Evolutionary conservation across 2,797 vertebrate genomes (phyloP).

Genomic region (Cephalopachus bancanus): DNA sequence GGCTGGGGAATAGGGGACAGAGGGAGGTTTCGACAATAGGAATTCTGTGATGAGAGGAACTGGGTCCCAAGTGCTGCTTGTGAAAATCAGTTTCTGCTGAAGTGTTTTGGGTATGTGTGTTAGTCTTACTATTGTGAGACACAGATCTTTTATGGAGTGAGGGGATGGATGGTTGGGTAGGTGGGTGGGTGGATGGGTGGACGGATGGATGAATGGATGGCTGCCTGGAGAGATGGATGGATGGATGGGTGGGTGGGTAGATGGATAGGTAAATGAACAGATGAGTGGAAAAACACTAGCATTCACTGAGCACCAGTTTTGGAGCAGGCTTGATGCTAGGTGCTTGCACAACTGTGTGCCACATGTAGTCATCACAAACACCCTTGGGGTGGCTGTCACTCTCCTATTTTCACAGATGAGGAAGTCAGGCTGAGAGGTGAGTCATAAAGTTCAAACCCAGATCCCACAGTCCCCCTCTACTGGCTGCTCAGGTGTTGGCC

Average conservation of each 20-base stretch:
- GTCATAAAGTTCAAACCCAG: background rate
- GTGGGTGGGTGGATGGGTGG: background rate
- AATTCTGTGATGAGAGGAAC: background rate
- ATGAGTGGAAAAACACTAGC: background rate
- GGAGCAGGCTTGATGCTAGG: too few relatives aligned
- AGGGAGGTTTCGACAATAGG: too few relatives aligned
- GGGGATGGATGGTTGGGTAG: background rate
- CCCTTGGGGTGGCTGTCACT: background rate
- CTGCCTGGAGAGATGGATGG: accelerated
- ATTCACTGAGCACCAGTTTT: background rate
- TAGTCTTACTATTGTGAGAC: background rate
- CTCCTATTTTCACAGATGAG: background rate
- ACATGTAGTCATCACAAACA: background rate
- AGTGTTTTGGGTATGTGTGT: background rate
- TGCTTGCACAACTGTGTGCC: background rate
- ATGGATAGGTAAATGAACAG: accelerated
- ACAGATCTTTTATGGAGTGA: background rate
- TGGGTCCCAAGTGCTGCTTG: background rate
- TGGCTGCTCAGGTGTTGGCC: background rate
- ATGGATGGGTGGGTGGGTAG: background rate
- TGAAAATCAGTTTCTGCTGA: background rate
- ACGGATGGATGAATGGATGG: too few relatives aligned
- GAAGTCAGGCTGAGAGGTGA: background rate
- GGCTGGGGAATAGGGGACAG: background rate
- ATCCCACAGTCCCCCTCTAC: background rate